Base-by-base conservation (phyloP, 1,140 invertebrate species). In the Euborellia annulipes region DNA sequence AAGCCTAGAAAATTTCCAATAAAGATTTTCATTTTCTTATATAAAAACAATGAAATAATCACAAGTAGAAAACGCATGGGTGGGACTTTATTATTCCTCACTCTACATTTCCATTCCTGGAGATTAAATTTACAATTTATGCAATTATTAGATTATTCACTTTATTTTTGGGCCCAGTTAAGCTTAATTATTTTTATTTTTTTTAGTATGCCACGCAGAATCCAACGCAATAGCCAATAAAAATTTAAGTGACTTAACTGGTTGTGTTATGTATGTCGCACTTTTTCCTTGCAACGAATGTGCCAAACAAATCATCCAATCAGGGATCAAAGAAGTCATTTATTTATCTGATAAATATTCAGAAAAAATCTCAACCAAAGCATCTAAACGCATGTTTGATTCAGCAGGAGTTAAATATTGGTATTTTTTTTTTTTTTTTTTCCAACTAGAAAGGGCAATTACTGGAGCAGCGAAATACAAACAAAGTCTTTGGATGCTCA, bases 221-320 rank as follows among this genome's bases (percentile, higher is more conserved):
- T 71, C 94, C 62, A 98, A 98, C 71, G 92, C 94, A 9, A 87
- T 98, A 48, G 53, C 96, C 1, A 97, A 97, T 59, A 91, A 84
- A 61, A 95, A 90, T 59, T 68, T 71, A 2, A 65, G 72, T 0
- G 75, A 83, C 66, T 62, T 93, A 0, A 76, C 77, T 54, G 72
- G 77, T 49, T 92, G 88, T 56, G 76, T 70, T 1, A 75, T 97
- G 1, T 98, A 92, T 62, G 84, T 89, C 0, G 79, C 74, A 1
- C 60, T 91, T 6, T 96, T 95, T 63, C 92, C 92, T 0, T 96
- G 93, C 58, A 95, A 95, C 59, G 89, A 95, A 64, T 98, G 93
- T 72, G 85, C 92, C 0, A 96, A 97, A 67, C 64, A 93, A 2
- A 91, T 97, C n/a, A 92, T 96, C 57, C 93, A 96, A 59, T 79